These are phyloP conservation scores for Choristoneura fumiferana DNA, from an alignment of 1,140 invertebrate species.

Conservation along the genomic window DNA sequence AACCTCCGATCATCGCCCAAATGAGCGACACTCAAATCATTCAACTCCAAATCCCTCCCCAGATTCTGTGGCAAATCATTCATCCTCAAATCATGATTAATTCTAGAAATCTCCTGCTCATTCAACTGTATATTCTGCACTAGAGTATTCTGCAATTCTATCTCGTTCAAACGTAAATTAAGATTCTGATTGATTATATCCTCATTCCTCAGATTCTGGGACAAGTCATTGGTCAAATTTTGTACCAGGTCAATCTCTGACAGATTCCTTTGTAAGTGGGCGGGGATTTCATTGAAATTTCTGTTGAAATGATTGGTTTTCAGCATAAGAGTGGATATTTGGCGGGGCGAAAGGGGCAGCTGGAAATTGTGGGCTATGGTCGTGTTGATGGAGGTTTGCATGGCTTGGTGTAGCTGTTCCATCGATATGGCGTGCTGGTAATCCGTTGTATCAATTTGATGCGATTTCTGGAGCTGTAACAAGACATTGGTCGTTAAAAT, in stretches of 20 bases:
- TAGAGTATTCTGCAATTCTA: slow-evolving; percentile 53
- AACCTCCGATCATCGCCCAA: neutral
- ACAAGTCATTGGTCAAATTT: slow-evolving; percentile 40
- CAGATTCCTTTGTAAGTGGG: slow-evolving; percentile 51
- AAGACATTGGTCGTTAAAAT: neutral
- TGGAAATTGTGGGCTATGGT: slow-evolving; percentile 62
- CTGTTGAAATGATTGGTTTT: slow-evolving; percentile 57
- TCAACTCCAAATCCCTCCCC: slow-evolving; percentile 30
- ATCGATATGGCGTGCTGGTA: slow-evolving; percentile 64
- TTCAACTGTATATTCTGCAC: slow-evolving; percentile 43
- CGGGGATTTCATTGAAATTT: slow-evolving; percentile 56
- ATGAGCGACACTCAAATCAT: slow-evolving; percentile 33
- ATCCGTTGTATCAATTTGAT: slow-evolving; percentile 48
- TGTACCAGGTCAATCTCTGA: slow-evolving; percentile 44
- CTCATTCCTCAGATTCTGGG: slow-evolving; percentile 45
- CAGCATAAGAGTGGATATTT: slow-evolving; percentile 66
- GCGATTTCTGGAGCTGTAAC: slow-evolving; percentile 60
- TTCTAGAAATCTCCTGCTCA: slow-evolving; percentile 30
- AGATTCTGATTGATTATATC: slow-evolving; percentile 40
- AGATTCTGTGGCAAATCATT: slow-evolving; percentile 45
- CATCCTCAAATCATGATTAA: slow-evolving; percentile 39
- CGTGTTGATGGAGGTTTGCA: slow-evolving; percentile 53
- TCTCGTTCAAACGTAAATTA: slow-evolving; percentile 40
- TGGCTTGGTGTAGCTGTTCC: slow-evolving; percentile 65
- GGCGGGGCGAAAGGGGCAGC: slow-evolving; percentile 58